A percentile compares a stretch with the other conserved stretches of the same genome.
Evolutionary conservation across 2,797 vertebrate species (phyloP).

Genomic region (Chrysocyon brachyurus): DNA sequence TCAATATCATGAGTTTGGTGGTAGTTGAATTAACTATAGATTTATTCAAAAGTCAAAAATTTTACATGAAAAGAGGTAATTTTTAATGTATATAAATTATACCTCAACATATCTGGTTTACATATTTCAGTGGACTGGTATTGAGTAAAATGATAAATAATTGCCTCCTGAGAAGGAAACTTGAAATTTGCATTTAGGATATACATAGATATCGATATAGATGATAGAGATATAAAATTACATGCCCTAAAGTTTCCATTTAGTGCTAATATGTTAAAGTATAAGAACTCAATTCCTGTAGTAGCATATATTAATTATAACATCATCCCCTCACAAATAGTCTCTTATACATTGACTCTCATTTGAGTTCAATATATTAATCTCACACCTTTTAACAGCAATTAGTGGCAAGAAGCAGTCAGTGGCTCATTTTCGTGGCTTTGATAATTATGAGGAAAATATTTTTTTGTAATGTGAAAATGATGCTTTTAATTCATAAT

Average conservation of each 20-base stretch:
- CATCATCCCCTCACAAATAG: not conserved
- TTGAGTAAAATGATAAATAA: not conserved
- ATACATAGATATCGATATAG: not conserved
- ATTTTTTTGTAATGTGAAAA: not conserved
- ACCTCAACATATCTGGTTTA: not conserved
- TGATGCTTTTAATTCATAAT: not conserved
- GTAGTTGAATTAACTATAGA: not conserved
- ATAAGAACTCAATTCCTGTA: not conserved
- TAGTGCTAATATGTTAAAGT: not conserved
- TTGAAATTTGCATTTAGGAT: not conserved
- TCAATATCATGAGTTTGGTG: not conserved
- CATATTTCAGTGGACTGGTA: not conserved
- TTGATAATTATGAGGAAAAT: not conserved
- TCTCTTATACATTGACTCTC: not conserved
- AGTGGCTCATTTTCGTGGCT: not conserved
- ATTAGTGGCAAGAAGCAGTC: not conserved
- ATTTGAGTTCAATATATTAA: not conserved
- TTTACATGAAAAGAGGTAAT: not conserved
- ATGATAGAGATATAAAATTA: not conserved
- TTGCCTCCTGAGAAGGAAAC: not conserved
- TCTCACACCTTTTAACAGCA: not conserved
- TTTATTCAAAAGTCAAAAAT: not conserved
- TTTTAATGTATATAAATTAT: not conserved
- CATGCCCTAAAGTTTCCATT: not conserved
- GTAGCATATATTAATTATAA: not conserved